Evolutionary conservation across 2,888 invertebrate genomes (phyloP), one percentile per base, ranked within the genome.

Genomic region (Embidobia sp.): DNA sequence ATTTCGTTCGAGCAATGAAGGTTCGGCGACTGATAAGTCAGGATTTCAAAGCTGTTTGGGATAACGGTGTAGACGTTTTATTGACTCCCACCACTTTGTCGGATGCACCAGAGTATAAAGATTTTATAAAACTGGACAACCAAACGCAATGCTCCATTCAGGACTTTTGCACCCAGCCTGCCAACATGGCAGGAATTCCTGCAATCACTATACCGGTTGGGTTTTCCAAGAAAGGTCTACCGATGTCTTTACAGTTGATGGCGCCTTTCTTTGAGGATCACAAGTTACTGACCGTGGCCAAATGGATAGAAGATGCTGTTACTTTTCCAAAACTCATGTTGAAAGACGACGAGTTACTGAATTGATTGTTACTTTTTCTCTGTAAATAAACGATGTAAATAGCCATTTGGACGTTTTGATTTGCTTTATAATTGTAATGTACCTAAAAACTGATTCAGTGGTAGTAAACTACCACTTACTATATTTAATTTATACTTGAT

Each of bases 121-220:
- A 96, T 77, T 98, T 97, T 89, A 90, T 92, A 0, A 90, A 91
- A 0, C 92, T 93, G 79, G 95, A 96, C 82, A 97, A 97, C 86
- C 91, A 97, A 55, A 95, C 96, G 84, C 96, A 97, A 85, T 95
- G 96, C 88, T 95, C 95, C 0, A 91, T 95, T 37, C 96, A 97
- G 86, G 99, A 99, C 90, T 97, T 94, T 87, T 99, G 97, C 86
- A 99, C 99, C 0, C 98, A 98, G 85, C 95, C 99, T 0, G 96
- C 96, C 0, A 99, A 99, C 88, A 95, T 99, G 96, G 97, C 98
- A 29, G 99, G 99, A 90, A 91, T 98, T 64, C 98, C 98, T 6
- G 98, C 98, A 0, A 88, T 98, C 13, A 95, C 94, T 1, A 90
- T 98, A 76, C 98, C 98, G 0, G 93, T 97, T 51, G 91, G 92